Evolutionary conservation across 2,113 vertebrate genomes (phyloP).

Genomic region (Pao palembangensis): DNA sequence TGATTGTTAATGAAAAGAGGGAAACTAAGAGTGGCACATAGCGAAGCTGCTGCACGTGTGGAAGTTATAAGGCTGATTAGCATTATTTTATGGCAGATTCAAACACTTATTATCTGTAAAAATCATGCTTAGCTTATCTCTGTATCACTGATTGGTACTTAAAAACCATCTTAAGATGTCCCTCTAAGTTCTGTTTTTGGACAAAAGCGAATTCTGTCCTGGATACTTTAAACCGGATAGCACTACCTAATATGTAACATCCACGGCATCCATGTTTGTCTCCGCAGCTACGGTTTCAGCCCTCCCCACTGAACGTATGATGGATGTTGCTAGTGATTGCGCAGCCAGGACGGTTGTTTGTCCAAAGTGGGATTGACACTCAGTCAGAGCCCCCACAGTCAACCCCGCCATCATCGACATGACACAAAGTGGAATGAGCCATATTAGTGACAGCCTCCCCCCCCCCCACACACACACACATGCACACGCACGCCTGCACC

Average conservation of each 20-base stretch:
- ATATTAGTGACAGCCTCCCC: conserved; percentile 79
- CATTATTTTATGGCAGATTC: conserved; percentile 86
- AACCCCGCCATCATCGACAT: conserved; percentile 76
- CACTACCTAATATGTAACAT: conserved; percentile 32
- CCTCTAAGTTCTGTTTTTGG: conserved; percentile 6
- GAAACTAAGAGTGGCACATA: conserved; percentile 17
- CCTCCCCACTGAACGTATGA: conserved; percentile 26
- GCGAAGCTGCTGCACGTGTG: conserved; percentile 42
- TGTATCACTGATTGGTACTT: background rate
- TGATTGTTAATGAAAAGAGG: conserved; percentile 58
- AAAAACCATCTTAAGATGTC: conserved; percentile 22
- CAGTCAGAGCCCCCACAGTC: conserved; percentile 62
- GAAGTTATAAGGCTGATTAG: conserved; percentile 57
- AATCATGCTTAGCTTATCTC: conserved; percentile 55
- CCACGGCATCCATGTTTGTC: background rate
- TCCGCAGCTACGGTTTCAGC: background rate
- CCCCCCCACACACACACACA: conserved; percentile 6
- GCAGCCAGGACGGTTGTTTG: conserved; percentile 69
- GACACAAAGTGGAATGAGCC: conserved; percentile 83
- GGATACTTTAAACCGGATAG: conserved; percentile 39
- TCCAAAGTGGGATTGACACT: conserved; percentile 85
- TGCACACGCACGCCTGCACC: conserved; percentile 33
- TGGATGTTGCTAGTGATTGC: conserved; percentile 45
- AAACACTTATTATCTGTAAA: conserved; percentile 42
- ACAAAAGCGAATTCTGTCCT: conserved; percentile 11